Base-by-base conservation (phyloP, 2,888 invertebrate species). In the Dendrolimus houi region DNA sequence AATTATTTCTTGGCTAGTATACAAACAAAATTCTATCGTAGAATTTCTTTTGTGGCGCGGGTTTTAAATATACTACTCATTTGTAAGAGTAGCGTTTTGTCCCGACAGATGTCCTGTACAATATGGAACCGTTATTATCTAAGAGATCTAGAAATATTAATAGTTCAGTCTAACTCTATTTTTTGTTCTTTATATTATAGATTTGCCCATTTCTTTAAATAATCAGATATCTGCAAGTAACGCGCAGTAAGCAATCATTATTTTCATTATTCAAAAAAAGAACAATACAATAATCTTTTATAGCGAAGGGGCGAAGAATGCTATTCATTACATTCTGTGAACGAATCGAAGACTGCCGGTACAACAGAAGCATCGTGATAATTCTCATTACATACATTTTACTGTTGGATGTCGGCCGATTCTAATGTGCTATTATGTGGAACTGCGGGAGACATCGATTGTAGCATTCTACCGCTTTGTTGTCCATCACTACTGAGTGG, bases 361-460 rank as follows among this genome's bases (percentile, higher is more conserved):
- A 82, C 80, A 83, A 87, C 89, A 82, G 89, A 82, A 90, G 90
- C 90, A 83, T 81, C 78, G 77, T 82, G 87, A 87, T 88, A 89
- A 89, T 88, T 88, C 86, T 89, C 84, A 89, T 89, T 89, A 89
- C 87, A 89, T 83, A 90, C 87, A 87, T 82, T 85, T 85, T 80
- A 79, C 87, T 83, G 79, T 87, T 85, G 80, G 83, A 75, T 77
- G 82, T 83, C 78, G 82, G 76, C 77, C 75, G 79, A 75, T 82
- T 86, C 83, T 81, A 77, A 83, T 85, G 83, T 74, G 76, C 78
- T 65, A 88, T 89, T 89, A 87, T 90, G 75, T 70, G 64, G 64
- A 81, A 65, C 89, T 63, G 72, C 89, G 79, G 90, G 89, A 79
- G 89, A 89, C 88, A 87, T 68, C 72, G 79, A 80, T 80, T 77